Conservation (phyloP, 2,797 vertebrate genomes). For the Ambastaia sidthimunki region DNA sequence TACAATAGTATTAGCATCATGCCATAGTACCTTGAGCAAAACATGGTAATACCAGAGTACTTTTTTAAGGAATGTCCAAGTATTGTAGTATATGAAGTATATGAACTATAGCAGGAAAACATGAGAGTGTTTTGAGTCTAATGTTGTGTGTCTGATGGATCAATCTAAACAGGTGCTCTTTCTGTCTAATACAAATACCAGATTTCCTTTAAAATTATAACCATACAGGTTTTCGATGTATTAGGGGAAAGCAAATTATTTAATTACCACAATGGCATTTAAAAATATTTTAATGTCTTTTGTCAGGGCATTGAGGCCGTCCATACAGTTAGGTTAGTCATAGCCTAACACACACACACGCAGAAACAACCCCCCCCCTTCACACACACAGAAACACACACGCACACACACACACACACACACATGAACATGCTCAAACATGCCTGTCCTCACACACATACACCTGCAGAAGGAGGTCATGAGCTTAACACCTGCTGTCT, state of each 20-base stretch:
- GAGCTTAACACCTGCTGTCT: slow-evolving; percentile 33
- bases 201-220: slow-evolving; percentile 10
- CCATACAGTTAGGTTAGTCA: slow-evolving; percentile 30
- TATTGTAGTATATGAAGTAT: too few relatives aligned
- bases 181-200: background rate
- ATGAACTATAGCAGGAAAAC: too few relatives aligned
- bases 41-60: too few relatives aligned
- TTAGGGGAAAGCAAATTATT: background rate
- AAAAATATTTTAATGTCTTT: slow-evolving; percentile 6
- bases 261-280: slow-evolving; percentile 24
- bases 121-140: background rate
- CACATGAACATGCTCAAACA: slow-evolving; percentile 29
- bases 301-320: slow-evolving; percentile 33
- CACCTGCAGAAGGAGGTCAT: slow-evolving; percentile 34
- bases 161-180: background rate
- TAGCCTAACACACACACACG: slow-evolving; percentile 14
- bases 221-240: background rate
- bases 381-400: slow-evolving; percentile 14
- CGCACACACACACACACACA: slow-evolving; percentile 24
- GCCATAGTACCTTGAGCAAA: too few relatives aligned
- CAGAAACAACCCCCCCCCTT: too few relatives aligned
- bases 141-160: background rate
- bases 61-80: background rate
- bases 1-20: too few relatives aligned
- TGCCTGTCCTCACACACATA: background rate